Evolutionary conservation across 1,140 invertebrate species (phyloP), one percentile per base, ranked within the genome.

Genomic region (Polypedilum vanderplanki): DNA sequence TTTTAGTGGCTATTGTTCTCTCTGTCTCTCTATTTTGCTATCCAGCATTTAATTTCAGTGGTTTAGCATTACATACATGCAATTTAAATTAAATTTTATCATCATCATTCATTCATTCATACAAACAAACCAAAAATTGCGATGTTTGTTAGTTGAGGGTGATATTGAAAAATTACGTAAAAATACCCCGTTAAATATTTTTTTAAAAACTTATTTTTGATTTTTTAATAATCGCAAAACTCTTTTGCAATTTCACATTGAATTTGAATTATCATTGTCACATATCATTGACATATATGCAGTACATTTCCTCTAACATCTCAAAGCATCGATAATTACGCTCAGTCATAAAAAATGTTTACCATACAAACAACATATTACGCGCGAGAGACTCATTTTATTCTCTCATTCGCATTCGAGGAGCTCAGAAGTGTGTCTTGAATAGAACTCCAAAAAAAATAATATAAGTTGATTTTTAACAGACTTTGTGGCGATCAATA

Each of bases 1-100:
- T 33, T 33, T 33, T 33, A 33, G 24, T n/a, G 46, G 12, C 46
- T 57, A 57, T 57, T 57, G 46, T 57, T 57, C 46, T 57, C 46
- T 57, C 12, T 33, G 2, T 33, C 24, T 33, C 24, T 33, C 24
- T 33, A 33, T 33, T 33, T 33, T 33, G 5, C 5, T 33, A 33
- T 33, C 24, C 24, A 33, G 46, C 46, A n/a, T 57, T 57, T 57
- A 57, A 57, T 57, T 57, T 57, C 46, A 12, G 46, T 12, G 46
- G 46, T 57, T 57, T 57, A 57, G 15, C 46, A 57, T 57, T 57
- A 57, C 46, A 57, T 57, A 57, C 46, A 57, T 57, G 46, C 46
- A 57, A 57, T 57, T 57, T 57, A 57, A 57, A 57, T 57, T 57
- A 12, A 57, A n/a, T 57, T 57, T 57, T 57, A 57, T 57, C 46